Evolutionary conservation across 2,797 vertebrate genomes (phyloP), one percentile per base, ranked within the genome.

Genomic region (Lepilemur septentrionalis): DNA sequence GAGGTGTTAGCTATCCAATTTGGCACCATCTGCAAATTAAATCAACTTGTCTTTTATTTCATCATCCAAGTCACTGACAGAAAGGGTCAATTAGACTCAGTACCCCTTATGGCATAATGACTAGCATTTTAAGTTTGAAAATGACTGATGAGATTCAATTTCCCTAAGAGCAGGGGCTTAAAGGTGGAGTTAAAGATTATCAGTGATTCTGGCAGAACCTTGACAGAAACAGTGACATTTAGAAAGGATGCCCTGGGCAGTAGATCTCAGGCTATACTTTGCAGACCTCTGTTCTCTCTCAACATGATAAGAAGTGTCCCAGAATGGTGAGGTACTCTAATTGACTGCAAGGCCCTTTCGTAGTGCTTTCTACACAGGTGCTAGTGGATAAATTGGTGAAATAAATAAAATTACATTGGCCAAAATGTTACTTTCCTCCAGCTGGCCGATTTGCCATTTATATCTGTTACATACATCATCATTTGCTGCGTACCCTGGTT

Each of bases 31-130:
- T 95, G 79, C 67, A 93, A 97, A 94, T 94, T 93, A 92, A 95
- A 96, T 91, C 81, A 96, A 73, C 79, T 93, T 91, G 79, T 93
- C 73, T 94, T 91, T 97, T 93, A 89, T 95, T 95, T 91, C 86
- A 93, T 95, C 73, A 91, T 72, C 84, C 69, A 70, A 92, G 67
- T 79, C 50, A 91, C 61, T 91, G 30, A 95, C 41, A 57, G 52
- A 91, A 91, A 63, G 22, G 25, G 15, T 91, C 48, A 46, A 13
- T 63, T 55, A 57, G 61, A 25, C 9, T 81, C 41, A 59, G 32
- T 50, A 43, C 50, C 23, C 43, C 41, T 46, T 75, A 25, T 28
- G 18, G 73, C 30, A 78, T 35, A 76, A 96, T 35, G 86, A 81
- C 13, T 86, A 87, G 61, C 18, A 52, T 65, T 87, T 88, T 81